Evolutionary conservation across 2,113 vertebrate species (phyloP).

Genomic region (Haliaeetus leucogaster): DNA sequence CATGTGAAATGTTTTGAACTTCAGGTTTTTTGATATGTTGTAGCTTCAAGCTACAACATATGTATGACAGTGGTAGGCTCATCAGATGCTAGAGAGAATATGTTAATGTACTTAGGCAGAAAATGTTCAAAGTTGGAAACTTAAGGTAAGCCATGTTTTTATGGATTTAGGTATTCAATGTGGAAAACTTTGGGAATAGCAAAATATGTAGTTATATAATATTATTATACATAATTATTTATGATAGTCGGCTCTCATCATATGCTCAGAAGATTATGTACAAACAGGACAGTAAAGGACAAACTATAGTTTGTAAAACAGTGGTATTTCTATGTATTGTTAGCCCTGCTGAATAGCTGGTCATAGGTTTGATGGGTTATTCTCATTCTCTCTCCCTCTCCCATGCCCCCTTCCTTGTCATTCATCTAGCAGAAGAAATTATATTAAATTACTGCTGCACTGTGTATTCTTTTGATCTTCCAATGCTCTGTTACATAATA

Average conservation of each 20-base stretch:
- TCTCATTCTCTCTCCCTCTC: neutral
- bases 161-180: neutral
- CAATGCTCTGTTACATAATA: neutral
- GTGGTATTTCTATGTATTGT: neutral
- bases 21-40: neutral
- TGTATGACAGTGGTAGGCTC: neutral
- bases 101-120: neutral
- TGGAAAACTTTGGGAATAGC: neutral
- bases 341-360: neutral
- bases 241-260: neutral
- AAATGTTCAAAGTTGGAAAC: neutral
- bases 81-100: neutral
- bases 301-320: neutral
- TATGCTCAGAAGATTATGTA: neutral
- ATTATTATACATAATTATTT: neutral
- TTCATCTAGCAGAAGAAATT: neutral
- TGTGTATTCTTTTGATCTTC: neutral
- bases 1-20: neutral
- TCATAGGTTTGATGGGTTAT: neutral
- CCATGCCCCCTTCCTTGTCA: fast-evolving
- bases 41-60: neutral
- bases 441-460: neutral
- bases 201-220: neutral
- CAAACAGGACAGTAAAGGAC: neutral
- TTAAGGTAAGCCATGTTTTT: neutral